Evolutionary conservation across 2,888 invertebrate species (phyloP), one percentile per base, ranked within the genome.

Genomic region (Tillus elongatus): DNA sequence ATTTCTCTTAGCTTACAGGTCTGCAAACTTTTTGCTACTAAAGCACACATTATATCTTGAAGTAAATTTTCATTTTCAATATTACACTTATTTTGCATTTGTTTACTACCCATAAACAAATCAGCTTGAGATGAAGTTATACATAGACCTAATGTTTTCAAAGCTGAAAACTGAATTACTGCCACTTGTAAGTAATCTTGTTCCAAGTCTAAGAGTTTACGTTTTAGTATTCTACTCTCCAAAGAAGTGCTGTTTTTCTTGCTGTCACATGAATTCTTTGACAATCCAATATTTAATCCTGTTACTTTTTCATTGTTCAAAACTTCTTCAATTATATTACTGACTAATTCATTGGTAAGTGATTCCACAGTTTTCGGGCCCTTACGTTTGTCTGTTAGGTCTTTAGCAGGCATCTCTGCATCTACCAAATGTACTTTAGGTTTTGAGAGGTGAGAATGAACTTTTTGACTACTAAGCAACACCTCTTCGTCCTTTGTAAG

Each of bases 71-170:
- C 39, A 15, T 51, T 46, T 2, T 12, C n/a, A 12, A 6, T 33
- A 9, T 15, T 13, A 13, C 16, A 36, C 24, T 19, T 6, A 19
- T 6, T 8, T 19, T 19, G 24, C n/a, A 8, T n/a, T 8, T 6
- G 6, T 8, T 8, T 8, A n/a, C 6, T n/a, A n/a, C 24, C 24
- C n/a, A 75, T 57, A 37, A 75, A 61, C 48, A 74, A 57, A 52
- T 76, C 75, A 0, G 71, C 64, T 50, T 72, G 75, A 35, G 68
- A 66, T 34, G 71, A 69, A 26, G 69, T 68, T 13, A 77, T 53
- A 15, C 77, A 61, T 2, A 66, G 58, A 36, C 67, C 65, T 10
- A 77, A 55, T 2, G 71, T 62, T 53, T 76, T 75, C 41, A 77
- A 56, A 2, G 76, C 73, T 2, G 72, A 64, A 44, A 75, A 66